Evolutionary conservation across 2,888 invertebrate species (phyloP).

Genomic region (Barypeithes pellucidus): DNA sequence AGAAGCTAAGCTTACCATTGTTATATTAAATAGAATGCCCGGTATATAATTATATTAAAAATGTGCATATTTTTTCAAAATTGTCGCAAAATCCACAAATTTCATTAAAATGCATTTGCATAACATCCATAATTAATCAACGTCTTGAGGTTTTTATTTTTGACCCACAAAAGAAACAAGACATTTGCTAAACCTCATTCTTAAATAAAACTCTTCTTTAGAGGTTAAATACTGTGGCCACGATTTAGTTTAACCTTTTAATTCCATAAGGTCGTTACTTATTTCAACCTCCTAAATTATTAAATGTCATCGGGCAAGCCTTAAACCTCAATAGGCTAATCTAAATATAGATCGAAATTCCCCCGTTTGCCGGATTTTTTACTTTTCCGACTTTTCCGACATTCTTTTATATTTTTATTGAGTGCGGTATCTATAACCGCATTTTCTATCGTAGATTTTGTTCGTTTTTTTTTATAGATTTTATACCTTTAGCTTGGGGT

Average conservation of each 20-base stretch:
- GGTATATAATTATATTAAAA: no score
- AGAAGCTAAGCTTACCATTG: no score
- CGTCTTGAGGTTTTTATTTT: no score
- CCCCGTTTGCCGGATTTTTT: conserved; percentile 10
- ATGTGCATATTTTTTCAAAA: no score
- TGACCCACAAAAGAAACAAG: no score
- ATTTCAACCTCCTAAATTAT: conserved; percentile 15
- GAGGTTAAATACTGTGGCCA: not conserved
- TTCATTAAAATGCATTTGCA: no score
- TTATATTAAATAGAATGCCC: no score
- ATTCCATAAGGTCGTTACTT: not conserved
- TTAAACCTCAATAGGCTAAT: conserved; percentile 16
- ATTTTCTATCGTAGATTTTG: conserved; percentile 9
- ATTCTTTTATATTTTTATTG: conserved; percentile 23
- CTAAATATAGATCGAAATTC: conserved; percentile 22
- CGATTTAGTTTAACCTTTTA: conserved; percentile 4
- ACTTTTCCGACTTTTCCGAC: conserved; percentile 10
- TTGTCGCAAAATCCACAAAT: no score
- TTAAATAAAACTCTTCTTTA: no score
- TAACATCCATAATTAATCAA: no score
- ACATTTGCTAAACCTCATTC: no score
- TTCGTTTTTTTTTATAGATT: conserved; percentile 5
- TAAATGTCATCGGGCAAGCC: not conserved
- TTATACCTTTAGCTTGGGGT: not conserved
- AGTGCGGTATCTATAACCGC: conserved; percentile 2